Base-by-base conservation (phyloP, 2,888 invertebrate species). In the Euzophera pinguis region DNA sequence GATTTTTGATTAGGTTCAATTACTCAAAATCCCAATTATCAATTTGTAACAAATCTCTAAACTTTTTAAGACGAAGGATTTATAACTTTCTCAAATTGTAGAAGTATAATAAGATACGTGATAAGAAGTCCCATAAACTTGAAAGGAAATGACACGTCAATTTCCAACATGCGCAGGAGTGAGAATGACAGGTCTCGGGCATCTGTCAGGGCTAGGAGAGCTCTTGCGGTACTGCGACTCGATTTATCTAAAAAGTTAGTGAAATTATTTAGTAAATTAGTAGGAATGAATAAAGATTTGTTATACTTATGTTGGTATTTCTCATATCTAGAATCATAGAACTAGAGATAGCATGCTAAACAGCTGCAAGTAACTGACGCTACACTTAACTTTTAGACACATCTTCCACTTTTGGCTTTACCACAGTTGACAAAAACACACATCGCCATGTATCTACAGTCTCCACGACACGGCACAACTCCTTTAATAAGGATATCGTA, bases 121-220 rank as follows among this genome's bases (percentile, higher is more conserved):
- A 79, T 67, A 1, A 85, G 68, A 3, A 87, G 63, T 0, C 79
- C 81, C 9, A 79, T 59, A 56, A 81, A 80, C 57, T 84, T 82
- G 59, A 88, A 82, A 0, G 86, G 87, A 12, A 88, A 67, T 0
- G 85, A 79, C 42, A 83, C 74, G 55, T 85, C 81, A 42, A 88
- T 73, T 59, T 81, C 71, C 45, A 87, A 63, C 75, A 85, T 80
- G 32, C 82, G 80, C 32, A 88, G 68, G 3, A 87, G 75, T 0
- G 78, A 76, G 60, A 87, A 84, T 1, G 85, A 78, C 47, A 88
- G 66, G 53, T 82, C 73, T 2, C 81, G 69, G 0, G 80, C 76
- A 57, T 84, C 81, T 0, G 82, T 81, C 57, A 86, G 69, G 0
- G 78, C 73, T 8, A 87, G 63, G 3, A 88, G 64, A 0, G 84